A percentile compares a stretch with the other conserved stretches of the same genome.
These are phyloP conservation scores for Andrena chrysosceles DNA, from an alignment of 2,888 invertebrate genomes.

Conservation along the genomic window DNA sequence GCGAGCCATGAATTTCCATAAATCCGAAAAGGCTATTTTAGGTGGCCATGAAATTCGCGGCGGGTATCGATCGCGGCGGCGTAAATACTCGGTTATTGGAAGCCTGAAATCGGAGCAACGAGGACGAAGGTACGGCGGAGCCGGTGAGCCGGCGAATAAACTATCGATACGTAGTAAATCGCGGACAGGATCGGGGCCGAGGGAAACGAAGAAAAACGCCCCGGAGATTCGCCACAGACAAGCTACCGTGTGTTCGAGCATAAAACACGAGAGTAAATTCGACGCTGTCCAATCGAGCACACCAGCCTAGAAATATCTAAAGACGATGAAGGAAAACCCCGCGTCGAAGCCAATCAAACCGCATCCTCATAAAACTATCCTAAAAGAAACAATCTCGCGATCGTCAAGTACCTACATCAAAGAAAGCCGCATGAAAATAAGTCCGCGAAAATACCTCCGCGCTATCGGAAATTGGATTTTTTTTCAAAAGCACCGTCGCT, in stretches of 20 bases:
- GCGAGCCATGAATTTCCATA: constrained; percentile 44
- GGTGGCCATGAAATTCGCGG: constrained; percentile 56
- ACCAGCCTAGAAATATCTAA: background rate
- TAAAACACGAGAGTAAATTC: constrained; percentile 17
- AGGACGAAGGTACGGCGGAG: constrained; percentile 30
- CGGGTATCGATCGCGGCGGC: constrained; percentile 57
- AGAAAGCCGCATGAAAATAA: too few relatives aligned
- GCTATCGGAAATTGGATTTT: too few relatives aligned
- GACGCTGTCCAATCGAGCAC: constrained; percentile 9
- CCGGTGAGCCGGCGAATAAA: constrained; percentile 32
- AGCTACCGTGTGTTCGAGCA: background rate
- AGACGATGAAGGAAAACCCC: too few relatives aligned
- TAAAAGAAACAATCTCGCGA: too few relatives aligned
- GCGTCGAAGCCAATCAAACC: too few relatives aligned
- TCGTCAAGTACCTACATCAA: too few relatives aligned
- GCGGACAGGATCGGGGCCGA: constrained; percentile 7
- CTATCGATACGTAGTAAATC: constrained; percentile 39
- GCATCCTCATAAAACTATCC: too few relatives aligned
- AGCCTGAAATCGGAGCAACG: constrained; percentile 33
- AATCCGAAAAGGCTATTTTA: constrained; percentile 46
- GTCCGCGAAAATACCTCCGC: too few relatives aligned
- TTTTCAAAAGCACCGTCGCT: too few relatives aligned
- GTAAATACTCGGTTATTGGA: constrained; percentile 56
- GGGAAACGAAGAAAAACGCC: background rate
- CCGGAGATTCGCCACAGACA: background rate